Evolutionary conservation across 2,888 invertebrate species (phyloP).

Genomic region (Troilus luridus): DNA sequence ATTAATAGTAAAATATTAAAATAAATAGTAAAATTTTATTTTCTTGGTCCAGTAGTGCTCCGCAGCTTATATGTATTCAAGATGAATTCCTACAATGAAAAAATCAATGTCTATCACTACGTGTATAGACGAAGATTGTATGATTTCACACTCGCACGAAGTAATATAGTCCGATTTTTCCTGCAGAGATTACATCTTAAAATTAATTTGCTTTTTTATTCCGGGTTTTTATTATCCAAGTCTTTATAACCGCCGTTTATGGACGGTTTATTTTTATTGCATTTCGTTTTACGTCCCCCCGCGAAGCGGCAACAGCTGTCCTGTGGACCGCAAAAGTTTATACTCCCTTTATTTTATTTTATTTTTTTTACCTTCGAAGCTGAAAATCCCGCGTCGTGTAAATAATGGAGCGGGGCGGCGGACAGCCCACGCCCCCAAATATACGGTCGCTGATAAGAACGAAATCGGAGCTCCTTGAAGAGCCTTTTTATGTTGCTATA

Average conservation of each 20-base stretch:
- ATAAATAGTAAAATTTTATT: too few relatives aligned
- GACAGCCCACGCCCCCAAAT: slow-evolving; percentile 56
- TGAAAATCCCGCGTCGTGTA: slow-evolving; percentile 19
- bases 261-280: neutral
- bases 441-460: slow-evolving; percentile 52
- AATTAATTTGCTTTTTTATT: neutral
- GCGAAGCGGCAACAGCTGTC: slow-evolving; percentile 6
- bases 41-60: too few relatives aligned
- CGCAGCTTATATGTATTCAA: too few relatives aligned
- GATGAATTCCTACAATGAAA: too few relatives aligned
- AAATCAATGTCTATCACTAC: too few relatives aligned
- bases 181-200: neutral
- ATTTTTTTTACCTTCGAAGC: neutral
- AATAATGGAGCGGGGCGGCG: slow-evolving; percentile 38
- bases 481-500: slow-evolving; percentile 56
- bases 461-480: slow-evolving; percentile 56
- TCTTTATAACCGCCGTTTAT: neutral
- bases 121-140: neutral
- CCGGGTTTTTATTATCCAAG: neutral
- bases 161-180: neutral
- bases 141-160: neutral
- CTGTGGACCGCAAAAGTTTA: slow-evolving; percentile 9
- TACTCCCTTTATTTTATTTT: neutral
- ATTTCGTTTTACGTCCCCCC: neutral
- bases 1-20: too few relatives aligned